Evolutionary conservation across 2,888 invertebrate species (phyloP).

Genomic region (Meganola albula): DNA sequence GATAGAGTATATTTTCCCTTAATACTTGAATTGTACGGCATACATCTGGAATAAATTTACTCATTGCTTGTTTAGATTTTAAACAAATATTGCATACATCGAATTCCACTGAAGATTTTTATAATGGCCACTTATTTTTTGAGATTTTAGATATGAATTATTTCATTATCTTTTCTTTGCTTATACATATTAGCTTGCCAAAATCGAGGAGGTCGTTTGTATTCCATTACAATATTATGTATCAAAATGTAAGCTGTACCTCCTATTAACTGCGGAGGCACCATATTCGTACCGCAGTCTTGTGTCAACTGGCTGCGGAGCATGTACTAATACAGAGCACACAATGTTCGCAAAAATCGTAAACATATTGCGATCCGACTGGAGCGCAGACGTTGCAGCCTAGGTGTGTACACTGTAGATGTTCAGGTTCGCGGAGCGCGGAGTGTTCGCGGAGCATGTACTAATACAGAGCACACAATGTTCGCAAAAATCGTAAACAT

Average conservation of each 20-base stretch:
- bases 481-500: too few relatives aligned
- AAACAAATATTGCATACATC: conserved; percentile 13
- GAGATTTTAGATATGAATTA: conserved; percentile 11
- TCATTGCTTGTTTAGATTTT: conserved; percentile 9
- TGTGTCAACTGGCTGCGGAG: neutral
- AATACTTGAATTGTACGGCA: conserved; percentile 13
- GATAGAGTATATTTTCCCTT: conserved; percentile 8
- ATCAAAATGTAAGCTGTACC: conserved; percentile 15
- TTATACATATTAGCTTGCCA: conserved; percentile 15
- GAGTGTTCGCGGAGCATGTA: conserved; percentile 1
- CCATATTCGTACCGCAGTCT: conserved; percentile 1
- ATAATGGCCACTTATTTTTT: conserved; percentile 11
- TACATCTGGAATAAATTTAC: conserved; percentile 11
- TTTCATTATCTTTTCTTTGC: conserved; percentile 11
- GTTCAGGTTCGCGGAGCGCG: too few relatives aligned
- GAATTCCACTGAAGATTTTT: conserved; percentile 10
- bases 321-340: neutral
- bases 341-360: too few relatives aligned
- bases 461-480: neutral
- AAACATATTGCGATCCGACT: conserved; percentile 5
- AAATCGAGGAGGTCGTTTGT: conserved; percentile 15
- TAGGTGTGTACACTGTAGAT: neutral
- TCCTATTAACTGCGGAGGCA: conserved; percentile 13
- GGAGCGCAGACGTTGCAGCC: conserved; percentile 7
- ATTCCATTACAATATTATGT: conserved; percentile 12